Conservation (phyloP, 2,797 vertebrate species). For the Sarcoramphus papa region DNA sequence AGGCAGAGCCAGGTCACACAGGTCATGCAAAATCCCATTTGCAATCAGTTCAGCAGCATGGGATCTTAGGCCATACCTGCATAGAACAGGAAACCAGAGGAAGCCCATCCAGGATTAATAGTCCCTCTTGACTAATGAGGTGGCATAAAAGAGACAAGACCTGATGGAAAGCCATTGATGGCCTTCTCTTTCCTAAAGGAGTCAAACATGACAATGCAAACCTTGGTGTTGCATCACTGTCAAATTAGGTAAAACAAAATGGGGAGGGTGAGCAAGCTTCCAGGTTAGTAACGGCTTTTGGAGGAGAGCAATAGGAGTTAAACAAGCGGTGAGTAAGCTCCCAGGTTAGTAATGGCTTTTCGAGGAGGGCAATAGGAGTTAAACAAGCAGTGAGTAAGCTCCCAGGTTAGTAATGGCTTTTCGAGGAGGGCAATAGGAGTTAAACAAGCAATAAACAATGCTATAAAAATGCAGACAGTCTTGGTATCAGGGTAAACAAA, state of each 20-base stretch:
- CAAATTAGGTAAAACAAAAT: neutral
- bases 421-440: no score
- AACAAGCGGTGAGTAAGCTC: neutral
- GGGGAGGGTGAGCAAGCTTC: neutral
- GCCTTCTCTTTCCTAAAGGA: neutral
- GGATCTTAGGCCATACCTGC: neutral
- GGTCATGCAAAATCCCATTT: neutral
- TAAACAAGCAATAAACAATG: neutral
- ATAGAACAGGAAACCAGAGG: neutral
- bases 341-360: no score
- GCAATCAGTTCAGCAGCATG: neutral
- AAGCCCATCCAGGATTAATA: neutral
- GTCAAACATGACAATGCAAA: neutral
- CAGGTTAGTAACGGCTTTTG: neutral
- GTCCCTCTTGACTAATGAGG: neutral
- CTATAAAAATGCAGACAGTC: neutral
- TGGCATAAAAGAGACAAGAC: neutral
- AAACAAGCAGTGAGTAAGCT: neutral
- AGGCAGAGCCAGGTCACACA: neutral
- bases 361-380: neutral
- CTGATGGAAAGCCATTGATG: fast-evolving
- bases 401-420: no score
- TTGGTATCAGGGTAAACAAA: neutral
- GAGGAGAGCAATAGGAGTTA: neutral
- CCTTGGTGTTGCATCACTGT: neutral